Evolutionary conservation across 2,888 invertebrate species (phyloP), one percentile per base, ranked within the genome.

Genomic region (Nomada ruficornis): DNA sequence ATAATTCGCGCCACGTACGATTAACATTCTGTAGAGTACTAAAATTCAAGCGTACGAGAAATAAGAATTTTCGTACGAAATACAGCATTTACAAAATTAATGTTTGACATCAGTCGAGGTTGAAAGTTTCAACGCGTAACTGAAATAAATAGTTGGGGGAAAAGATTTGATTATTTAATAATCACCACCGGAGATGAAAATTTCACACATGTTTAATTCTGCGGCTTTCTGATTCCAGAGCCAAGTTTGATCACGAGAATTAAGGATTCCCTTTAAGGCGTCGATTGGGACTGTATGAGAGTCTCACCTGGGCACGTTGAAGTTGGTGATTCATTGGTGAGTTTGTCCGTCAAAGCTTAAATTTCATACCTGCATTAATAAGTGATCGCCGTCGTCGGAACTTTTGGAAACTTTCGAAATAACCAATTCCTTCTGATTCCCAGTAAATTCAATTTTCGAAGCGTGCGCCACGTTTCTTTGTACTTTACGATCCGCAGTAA

Each of bases 271-370:
- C 60, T 79, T 73, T 63, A 78, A 71, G 67, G 70, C 72, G 50
- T n/a, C 29, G 55, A 71, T 57, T 42, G 60, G 47, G n/a, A 50
- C 26, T 60, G 36, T 29, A 54, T 15, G 47, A 13, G 64, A 20
- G 42, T 47, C n/a, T 55, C 69, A 52, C 23, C 44, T n/a, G 83
- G 80, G 83, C 55, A 80, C 83, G 83, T 72, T 47, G 71, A 50
- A 75, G 63, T 54, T 65, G 62, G 23, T 59, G 70, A 79, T 75
- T 65, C 71, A 36, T 42, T 54, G 75, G 84, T 84, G 59, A 84
- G 83, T 64, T 68, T 62, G 2, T 15, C 20, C 2, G 44, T 26
- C 44, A 4, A n/a, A 15, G 29, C 54, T 18, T 2, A 13, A 1
- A 55, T 23, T 57, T 18, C 15, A 47, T 47, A 47, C 23, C 10